Evolutionary conservation across 2,888 invertebrate genomes (phyloP), one percentile per base, ranked within the genome.

Genomic region (Tribolium freemani): DNA sequence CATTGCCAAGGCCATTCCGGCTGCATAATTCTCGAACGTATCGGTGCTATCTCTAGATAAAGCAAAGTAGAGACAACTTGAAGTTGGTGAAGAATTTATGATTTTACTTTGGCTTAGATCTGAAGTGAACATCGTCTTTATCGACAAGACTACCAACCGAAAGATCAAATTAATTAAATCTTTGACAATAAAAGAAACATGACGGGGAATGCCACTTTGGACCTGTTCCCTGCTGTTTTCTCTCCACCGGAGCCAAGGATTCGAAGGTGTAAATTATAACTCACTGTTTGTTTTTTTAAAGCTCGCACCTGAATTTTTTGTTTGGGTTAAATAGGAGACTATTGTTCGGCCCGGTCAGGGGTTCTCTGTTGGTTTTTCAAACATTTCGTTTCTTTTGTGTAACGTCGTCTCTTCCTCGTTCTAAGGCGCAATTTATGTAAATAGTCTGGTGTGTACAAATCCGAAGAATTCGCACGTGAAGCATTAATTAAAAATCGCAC

Each of bases 31-130:
- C 83, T 81, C 80, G 74, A 75, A 79, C 79, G 79, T 83, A 84
- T 83, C 84, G 79, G 80, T 74, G 77, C 81, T 79, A 84, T 84
- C 84, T 83, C 75, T 76, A 78, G 83, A 83, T 83, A 84, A 84
- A 82, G 78, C 80, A 79, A 79, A 78, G 79, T 77, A 78, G 79
- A 82, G 80, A 80, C 83, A 83, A 82, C 80, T 81, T 80, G 81
- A 82, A 82, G 81, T 79, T 80, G 73, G 75, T 82, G 83, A 83
- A 76, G 80, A 82, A 84, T 84, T 84, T 84, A 84, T 83, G 78
- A 82, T 81, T 81, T 77, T 77, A 80, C 78, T 81, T 81, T 74
- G 75, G 79, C 76, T 82, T 81, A 76, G 79, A 80, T 80, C 79
- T 77, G 21, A 72, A 71, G 20, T 57, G 69, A 44, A 26, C 30